phyloP scores from a whole-genome alignment of 2,888 invertebrate genomes.

The Tenthredo mesomela region DNA sequence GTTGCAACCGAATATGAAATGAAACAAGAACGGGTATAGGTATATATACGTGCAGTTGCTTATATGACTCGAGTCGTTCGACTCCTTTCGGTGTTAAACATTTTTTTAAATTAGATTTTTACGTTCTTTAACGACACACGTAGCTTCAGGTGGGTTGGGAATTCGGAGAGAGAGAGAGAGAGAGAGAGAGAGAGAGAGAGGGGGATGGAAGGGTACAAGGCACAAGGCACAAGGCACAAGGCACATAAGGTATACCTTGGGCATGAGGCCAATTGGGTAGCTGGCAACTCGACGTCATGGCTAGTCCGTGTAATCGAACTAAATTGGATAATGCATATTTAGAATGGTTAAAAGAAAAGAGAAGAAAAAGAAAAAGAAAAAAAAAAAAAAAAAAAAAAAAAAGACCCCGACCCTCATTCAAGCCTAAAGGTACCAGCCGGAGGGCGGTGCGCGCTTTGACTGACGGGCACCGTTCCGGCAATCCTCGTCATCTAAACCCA shows the following conservation, averaged over 20 bases:
- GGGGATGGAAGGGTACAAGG: background rate
- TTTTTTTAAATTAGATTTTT: slow-evolving; percentile 70
- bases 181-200: too few relatives aligned
- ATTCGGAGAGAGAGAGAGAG: too few relatives aligned
- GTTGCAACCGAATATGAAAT: background rate
- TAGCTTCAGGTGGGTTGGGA: background rate
- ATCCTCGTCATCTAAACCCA: slow-evolving; percentile 22
- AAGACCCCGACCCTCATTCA: background rate
- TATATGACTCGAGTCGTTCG: background rate
- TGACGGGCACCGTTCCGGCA: background rate
- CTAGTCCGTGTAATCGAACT: slow-evolving; percentile 71
- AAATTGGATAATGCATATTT: slow-evolving; percentile 72
- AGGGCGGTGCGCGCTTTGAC: slow-evolving; percentile 49
- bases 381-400: slow-evolving; percentile 54
- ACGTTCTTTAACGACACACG: slow-evolving; percentile 58
- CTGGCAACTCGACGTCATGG: slow-evolving; percentile 60
- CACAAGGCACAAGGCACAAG: background rate
- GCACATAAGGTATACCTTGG: background rate
- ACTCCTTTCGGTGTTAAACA: slow-evolving; percentile 45
- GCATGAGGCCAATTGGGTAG: slow-evolving; percentile 41
- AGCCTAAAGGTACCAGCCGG: background rate
- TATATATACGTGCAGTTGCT: background rate
- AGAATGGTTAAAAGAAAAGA: slow-evolving; percentile 62
- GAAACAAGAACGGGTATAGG: too few relatives aligned
- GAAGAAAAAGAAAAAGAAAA: slow-evolving; percentile 53